Evolutionary conservation across 2,797 vertebrate species (phyloP).

Genomic region (Galago senegalensis): DNA sequence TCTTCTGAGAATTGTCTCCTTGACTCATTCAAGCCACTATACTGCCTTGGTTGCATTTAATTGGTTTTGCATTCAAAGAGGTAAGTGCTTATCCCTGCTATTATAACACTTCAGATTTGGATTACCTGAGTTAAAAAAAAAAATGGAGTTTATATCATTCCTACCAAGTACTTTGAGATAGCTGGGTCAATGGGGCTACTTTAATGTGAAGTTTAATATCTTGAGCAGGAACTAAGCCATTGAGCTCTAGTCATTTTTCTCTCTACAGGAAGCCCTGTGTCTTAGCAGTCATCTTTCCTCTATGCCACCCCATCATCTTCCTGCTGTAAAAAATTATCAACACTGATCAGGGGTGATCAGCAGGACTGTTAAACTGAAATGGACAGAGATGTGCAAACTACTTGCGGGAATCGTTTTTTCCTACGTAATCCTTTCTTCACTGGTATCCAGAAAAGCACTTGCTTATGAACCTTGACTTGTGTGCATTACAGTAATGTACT

Average conservation of each 20-base stretch:
- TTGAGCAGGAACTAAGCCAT: not conserved
- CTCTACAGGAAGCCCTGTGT: not conserved
- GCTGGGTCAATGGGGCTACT: not conserved
- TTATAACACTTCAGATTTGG: slow-evolving; percentile 19
- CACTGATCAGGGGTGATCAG: not conserved
- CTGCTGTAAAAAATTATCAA: not conserved
- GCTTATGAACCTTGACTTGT: not conserved
- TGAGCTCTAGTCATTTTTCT: not conserved
- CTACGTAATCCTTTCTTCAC: not conserved
- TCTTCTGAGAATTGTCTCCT: not conserved
- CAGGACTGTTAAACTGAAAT: not conserved
- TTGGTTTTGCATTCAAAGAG: slow-evolving; percentile 54
- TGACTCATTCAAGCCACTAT: not conserved
- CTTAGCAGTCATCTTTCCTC: not conserved
- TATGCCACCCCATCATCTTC: not conserved
- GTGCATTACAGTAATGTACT: not conserved
- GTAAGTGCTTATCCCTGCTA: slow-evolving; percentile 29
- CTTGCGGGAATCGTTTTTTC: not conserved
- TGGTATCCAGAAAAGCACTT: not conserved
- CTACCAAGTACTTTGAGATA: not conserved
- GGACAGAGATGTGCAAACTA: not conserved
- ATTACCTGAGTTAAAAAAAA: not conserved
- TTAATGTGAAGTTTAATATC: not conserved
- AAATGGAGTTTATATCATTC: not conserved
- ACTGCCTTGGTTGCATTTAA: not conserved